Evolutionary conservation across 2,797 vertebrate species (phyloP), one percentile per base, ranked within the genome.

Genomic region (Thripadectes ignobilis): DNA sequence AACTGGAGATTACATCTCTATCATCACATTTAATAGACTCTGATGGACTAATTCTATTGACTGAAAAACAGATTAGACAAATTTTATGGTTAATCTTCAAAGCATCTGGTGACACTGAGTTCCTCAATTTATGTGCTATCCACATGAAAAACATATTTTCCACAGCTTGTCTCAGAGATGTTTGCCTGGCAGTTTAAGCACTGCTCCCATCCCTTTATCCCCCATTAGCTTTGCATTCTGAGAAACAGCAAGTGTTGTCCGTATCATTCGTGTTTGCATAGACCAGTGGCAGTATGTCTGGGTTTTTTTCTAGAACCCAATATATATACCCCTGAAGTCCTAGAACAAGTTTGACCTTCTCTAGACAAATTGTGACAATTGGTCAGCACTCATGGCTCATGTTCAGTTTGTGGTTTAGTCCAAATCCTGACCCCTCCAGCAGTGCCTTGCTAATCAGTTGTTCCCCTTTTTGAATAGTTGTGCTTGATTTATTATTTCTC

Each of bases 81-180:
- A 94, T 83, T 76, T 92, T 80, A 90, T 88, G 62, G 86, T 92
- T 92, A 91, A 71, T 78, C 93, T 95, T 96, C 93, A 94, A 93
- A 94, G 91, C 84, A 72, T 78, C 81, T 92, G 84, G 77, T 81
- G 69, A 78, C 84, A 87, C 0, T 8, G 49, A 65, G 34, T 89
- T 85, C 73, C 73, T 96, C 61, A 32, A 55, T 77, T 52, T 94
- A 77, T 0, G 14, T 88, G 85, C 90, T 80, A 52, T 59, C 79
- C 76, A 49, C 76, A 88, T 3, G 12, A 52, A 91, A 69, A 54
- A 20, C 41, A 15, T 43, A 55, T 80, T 93, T 91, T 85, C 85
- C 73, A 59, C 93, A 94, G 82, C 85, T 91, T 92, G 75, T 79
- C 63, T 88, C 67, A 67, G 78, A 82, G 19, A 24, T 68, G 71